Evolutionary conservation across 2,888 invertebrate genomes (phyloP), one percentile per base, ranked within the genome.

Genomic region (Neoaliturus tenellus): DNA sequence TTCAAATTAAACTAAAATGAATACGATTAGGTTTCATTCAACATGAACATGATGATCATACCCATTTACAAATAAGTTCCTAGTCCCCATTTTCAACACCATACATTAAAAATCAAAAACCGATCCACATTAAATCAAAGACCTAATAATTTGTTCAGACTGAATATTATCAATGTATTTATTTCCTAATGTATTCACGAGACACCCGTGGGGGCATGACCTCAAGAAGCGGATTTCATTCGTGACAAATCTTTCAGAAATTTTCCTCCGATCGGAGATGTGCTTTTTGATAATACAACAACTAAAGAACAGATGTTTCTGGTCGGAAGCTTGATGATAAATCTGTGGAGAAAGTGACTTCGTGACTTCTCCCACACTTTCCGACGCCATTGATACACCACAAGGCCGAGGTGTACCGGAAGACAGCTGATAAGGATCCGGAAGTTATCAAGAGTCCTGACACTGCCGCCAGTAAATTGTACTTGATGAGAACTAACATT

Each of bases 281-380:
- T 23, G 51, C 28, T 28, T 28, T 62, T 28, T 62, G 62, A 62
- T 55, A 55, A 55, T 20, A 23, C 5, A n/a, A 5, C 14, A 25
- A 58, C 20, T 25, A 58, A 4, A 58, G 14, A 62, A 62, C 62
- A 62, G 25, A 25, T 62, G 62, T 62, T 62, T 17, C 31, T 20
- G 62, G 62, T 62, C 62, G 62, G 62, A 62, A 62, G 62, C 4
- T 14, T 12, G 39, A 31, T 69, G 69, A 69, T 69, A 69, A 69
- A 39, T 69, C 69, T 39, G 12, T 48, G 28, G 75, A 14, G 75
- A 75, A 75, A 75, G 75, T 48, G 75, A 41, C 41, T 44, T 75
- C 75, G 75, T 75, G 75, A 35, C 44, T 23, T 39, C 75, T 75
- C 75, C 75, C 75, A 75, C 75, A 75, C 75, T 75, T 75, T 75